These are phyloP conservation scores for Potamarius usumacintae DNA, from an alignment of 2,113 vertebrate species.

Conservation along the genomic window DNA sequence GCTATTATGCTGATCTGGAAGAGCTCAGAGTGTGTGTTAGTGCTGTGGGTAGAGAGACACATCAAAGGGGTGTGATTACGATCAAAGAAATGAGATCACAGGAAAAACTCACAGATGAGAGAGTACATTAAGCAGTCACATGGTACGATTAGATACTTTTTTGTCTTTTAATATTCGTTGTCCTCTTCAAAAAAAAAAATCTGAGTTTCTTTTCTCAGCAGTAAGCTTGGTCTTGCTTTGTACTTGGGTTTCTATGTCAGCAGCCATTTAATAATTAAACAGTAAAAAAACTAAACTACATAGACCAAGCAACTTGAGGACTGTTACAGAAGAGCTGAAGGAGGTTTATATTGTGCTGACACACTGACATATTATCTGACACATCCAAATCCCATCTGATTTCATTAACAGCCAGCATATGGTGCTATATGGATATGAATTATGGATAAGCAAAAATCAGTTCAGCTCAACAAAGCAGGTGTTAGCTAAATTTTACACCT, in stretches of 20 bases:
- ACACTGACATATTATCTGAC: neutral
- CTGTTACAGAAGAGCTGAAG: neutral
- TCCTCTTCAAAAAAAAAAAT: neutral
- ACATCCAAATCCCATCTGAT: neutral
- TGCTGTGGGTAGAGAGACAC: neutral
- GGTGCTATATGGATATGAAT: neutral
- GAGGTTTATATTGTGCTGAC: conserved; percentile 3
- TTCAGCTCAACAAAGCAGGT: neutral
- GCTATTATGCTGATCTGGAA: neutral
- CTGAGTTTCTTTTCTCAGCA: neutral
- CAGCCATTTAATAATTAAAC: neutral
- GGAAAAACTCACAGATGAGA: neutral
- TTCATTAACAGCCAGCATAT: neutral
- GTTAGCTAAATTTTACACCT: neutral
- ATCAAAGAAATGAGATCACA: neutral
- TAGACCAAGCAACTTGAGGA: neutral
- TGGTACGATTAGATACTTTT: neutral
- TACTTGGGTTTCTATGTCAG: neutral
- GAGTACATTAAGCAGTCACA: neutral
- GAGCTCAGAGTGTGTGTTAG: neutral
- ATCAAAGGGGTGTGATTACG: neutral
- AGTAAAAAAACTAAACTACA: neutral
- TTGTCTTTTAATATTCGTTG: neutral
- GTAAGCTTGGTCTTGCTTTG: neutral
- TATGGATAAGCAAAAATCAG: neutral